Conservation (phyloP, 2,888 invertebrate genomes). For the Petrolisthes manimaculis region DNA sequence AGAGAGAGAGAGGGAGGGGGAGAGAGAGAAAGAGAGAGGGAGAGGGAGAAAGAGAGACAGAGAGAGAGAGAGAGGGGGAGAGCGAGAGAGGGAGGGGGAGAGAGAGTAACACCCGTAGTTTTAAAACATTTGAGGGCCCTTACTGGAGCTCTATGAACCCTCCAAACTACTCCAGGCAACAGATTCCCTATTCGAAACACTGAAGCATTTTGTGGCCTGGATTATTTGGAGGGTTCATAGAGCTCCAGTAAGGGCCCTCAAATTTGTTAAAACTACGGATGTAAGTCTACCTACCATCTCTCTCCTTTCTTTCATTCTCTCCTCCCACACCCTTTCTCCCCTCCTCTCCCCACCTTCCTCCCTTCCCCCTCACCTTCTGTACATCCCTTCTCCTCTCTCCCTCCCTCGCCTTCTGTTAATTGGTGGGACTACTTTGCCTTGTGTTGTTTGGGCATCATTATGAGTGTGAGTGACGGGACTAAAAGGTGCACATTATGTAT, state of each 20-base stretch:
- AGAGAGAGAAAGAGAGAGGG: background rate
- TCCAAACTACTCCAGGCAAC: no score
- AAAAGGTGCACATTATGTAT: slow-evolving; percentile 43
- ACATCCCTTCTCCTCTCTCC: background rate
- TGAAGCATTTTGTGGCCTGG: no score
- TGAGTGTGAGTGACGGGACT: slow-evolving; percentile 29
- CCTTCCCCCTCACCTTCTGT: background rate
- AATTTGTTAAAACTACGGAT: no score
- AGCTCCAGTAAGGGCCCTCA: no score
- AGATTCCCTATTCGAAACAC: no score
- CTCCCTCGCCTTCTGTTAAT: background rate
- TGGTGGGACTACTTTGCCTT: no score
- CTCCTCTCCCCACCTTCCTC: background rate
- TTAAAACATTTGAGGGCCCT: no score
- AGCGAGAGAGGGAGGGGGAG: no score
- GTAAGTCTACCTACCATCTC: background rate
- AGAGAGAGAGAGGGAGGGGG: slow-evolving; percentile 3
- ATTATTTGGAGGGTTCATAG: no score
- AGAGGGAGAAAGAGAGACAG: background rate
- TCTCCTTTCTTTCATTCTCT: background rate
- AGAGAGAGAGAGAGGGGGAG: no score
- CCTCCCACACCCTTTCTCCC: background rate
- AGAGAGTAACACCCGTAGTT: no score
- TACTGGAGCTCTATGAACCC: no score
- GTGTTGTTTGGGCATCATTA: slow-evolving; percentile 36